These are phyloP conservation scores for Diarsia dahlii DNA, from an alignment of 2,888 invertebrate genomes.

Conservation along the genomic window DNA sequence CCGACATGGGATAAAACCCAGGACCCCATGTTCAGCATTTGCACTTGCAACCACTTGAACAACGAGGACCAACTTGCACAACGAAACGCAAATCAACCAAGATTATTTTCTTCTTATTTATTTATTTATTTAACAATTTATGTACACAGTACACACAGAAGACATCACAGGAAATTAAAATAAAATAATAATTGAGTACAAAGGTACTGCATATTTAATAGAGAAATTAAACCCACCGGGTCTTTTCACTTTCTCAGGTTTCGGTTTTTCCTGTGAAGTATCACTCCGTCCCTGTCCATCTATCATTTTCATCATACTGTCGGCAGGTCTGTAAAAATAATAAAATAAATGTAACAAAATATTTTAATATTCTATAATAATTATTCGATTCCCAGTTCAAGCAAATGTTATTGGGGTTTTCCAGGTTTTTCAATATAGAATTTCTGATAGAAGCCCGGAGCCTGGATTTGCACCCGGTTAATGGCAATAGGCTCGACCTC, in stretches of 20 bases:
- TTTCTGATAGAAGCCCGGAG: not conserved
- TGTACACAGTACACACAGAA: too few species aligned
- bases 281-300: slow-evolving; percentile 37
- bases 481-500: not conserved
- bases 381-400: not conserved
- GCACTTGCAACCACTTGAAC: too few species aligned
- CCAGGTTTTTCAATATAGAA: not conserved
- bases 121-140: too few species aligned
- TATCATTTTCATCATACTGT: slow-evolving; percentile 67
- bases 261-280: slow-evolving; percentile 14
- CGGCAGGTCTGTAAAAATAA: slow-evolving; percentile 61
- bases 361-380: not conserved
- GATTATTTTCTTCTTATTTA: not conserved
- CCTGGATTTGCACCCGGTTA: not conserved
- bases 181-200: too few species aligned
- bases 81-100: not conserved
- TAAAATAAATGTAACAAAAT: not conserved
- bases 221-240: slow-evolving; percentile 26
- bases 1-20: not conserved
- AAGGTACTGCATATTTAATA: too few species aligned
- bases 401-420: not conserved
- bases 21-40: too few species aligned
- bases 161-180: too few species aligned
- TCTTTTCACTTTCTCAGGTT: slow-evolving; percentile 45
- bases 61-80: too few species aligned